These are phyloP conservation scores for Sebastes variabilis DNA, from an alignment of 2,797 vertebrate genomes.

Conservation along the genomic window DNA sequence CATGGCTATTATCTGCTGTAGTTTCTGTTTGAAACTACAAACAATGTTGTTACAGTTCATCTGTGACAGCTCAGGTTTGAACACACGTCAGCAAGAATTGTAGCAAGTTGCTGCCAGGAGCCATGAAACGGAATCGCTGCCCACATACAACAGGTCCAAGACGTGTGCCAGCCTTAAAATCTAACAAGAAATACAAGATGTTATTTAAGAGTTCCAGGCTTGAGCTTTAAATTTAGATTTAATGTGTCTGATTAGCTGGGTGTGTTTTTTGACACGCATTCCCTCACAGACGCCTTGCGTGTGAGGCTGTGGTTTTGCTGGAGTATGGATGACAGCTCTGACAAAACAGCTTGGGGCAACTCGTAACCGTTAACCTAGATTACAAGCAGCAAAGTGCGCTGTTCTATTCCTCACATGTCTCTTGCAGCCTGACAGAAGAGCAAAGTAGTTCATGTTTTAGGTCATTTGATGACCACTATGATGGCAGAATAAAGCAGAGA, in stretches of 20 bases:
- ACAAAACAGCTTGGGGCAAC: background rate
- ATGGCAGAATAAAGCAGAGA: background rate
- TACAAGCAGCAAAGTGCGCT: background rate
- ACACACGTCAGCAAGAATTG: background rate
- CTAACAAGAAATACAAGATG: background rate
- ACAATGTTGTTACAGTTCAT: background rate
- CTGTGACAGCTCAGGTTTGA: background rate
- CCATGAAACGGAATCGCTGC: background rate
- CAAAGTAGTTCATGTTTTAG: too few species aligned
- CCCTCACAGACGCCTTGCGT: background rate
- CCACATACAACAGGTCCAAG: background rate
- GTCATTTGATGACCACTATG: too few species aligned
- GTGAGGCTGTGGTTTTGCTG: background rate
- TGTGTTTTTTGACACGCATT: background rate
- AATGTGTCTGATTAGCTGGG: background rate
- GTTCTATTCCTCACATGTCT: background rate
- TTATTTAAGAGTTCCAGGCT: background rate
- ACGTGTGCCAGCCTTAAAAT: background rate
- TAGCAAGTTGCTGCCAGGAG: too few species aligned
- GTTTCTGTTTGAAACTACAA: background rate
- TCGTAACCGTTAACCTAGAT: conserved; percentile 11
- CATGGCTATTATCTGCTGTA: rapidly evolving
- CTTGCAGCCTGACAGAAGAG: background rate
- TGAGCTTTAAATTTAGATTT: background rate
- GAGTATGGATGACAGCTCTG: background rate